Evolutionary conservation across 2,888 invertebrate species (phyloP).

Genomic region (Chymomyza procnemis): DNA sequence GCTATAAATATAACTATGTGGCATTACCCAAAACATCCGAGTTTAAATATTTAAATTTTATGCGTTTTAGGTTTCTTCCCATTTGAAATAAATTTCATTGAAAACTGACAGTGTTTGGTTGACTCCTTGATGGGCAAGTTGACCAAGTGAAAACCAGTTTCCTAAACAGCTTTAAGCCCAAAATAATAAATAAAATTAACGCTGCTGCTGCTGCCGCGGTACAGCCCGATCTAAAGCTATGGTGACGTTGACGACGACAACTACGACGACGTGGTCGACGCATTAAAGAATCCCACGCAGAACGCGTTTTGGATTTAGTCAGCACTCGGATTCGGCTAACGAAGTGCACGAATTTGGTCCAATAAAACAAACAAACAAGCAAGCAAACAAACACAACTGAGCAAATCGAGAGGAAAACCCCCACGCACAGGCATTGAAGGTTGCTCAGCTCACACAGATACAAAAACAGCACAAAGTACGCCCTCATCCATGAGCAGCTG

Average conservation of each 20-base stretch:
- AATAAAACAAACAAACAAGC: slow-evolving; percentile 48
- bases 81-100: not conserved
- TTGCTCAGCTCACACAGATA: slow-evolving; percentile 39
- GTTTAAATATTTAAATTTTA: slow-evolving; percentile 41
- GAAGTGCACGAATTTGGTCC: slow-evolving; percentile 69
- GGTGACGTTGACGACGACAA: slow-evolving; percentile 15
- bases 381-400: slow-evolving; percentile 5
- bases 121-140: slow-evolving; percentile 66
- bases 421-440: slow-evolving; percentile 65
- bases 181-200: slow-evolving; percentile 34
- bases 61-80: slow-evolving; percentile 50
- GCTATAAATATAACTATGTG: not conserved
- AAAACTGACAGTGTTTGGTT: slow-evolving; percentile 33
- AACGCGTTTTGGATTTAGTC: slow-evolving; percentile 39
- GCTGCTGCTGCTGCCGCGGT: not conserved
- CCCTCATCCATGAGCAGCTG: not conserved
- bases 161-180: slow-evolving; percentile 36
- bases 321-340: slow-evolving; percentile 58
- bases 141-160: slow-evolving; percentile 63
- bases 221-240: not conserved
- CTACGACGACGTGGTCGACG: slow-evolving; percentile 28
- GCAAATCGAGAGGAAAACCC: slow-evolving; percentile 50
- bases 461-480: slow-evolving; percentile 5
- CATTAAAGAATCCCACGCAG: slow-evolving; percentile 69
- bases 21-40: slow-evolving; percentile 14